Conservation (phyloP, 2,113 vertebrate genomes). For the Serilophus lunatus region DNA sequence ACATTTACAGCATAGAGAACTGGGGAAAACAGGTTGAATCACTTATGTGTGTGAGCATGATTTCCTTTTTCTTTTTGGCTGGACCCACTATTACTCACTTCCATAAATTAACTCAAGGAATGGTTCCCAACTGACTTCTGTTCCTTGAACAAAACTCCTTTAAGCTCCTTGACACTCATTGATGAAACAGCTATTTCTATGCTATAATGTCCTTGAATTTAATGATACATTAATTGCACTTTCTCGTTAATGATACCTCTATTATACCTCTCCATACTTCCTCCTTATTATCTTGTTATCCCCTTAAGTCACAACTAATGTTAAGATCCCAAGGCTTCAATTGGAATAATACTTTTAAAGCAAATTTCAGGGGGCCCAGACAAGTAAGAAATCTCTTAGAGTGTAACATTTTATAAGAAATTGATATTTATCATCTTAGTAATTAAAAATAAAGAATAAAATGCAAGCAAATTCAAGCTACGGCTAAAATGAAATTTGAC, state of each 20-base stretch:
- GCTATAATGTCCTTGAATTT: slow-evolving; percentile 29
- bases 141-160: not conserved
- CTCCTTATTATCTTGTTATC: slow-evolving; percentile 16
- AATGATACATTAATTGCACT: not conserved
- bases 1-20: not conserved
- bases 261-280: not conserved
- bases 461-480: not conserved
- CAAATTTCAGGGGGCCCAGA: not conserved
- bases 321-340: not conserved
- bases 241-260: not conserved
- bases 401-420: not conserved
- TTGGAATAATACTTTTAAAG: not conserved
- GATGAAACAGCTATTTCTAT: not conserved
- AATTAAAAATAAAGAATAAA: not conserved
- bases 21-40: not conserved
- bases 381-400: not conserved
- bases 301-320: not conserved
- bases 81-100: not conserved
- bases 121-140: not conserved
- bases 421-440: not conserved
- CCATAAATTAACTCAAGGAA: not conserved
- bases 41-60: not conserved
- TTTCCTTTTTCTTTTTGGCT: not conserved
- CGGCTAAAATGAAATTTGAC: not conserved
- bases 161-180: not conserved